These are phyloP conservation scores for Caenorhabditis angaria DNA, from an alignment of 2,888 invertebrate species.

Conservation along the genomic window DNA sequence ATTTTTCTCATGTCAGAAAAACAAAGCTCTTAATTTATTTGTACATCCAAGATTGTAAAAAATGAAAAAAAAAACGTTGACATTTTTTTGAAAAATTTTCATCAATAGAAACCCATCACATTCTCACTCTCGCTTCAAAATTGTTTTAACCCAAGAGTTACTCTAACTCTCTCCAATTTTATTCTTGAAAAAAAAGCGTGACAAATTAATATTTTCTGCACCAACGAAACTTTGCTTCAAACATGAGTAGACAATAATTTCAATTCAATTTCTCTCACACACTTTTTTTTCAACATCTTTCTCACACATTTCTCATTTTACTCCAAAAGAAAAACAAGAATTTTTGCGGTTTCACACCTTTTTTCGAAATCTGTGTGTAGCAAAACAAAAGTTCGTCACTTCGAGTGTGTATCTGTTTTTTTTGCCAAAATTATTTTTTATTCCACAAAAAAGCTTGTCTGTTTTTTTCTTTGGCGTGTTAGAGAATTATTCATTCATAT, in stretches of 20 bases:
- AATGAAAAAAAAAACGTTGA: too few relatives aligned
- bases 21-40: too few relatives aligned
- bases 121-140: too few relatives aligned
- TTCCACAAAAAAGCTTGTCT: not conserved
- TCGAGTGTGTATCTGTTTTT: not conserved
- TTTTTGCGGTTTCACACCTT: not conserved
- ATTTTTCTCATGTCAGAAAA: too few relatives aligned
- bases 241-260: slow-evolving; percentile 4
- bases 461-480: not conserved
- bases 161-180: too few relatives aligned
- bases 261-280: not conserved
- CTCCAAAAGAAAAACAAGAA: not conserved
- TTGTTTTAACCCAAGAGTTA: too few relatives aligned
- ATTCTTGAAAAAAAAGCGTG: too few relatives aligned
- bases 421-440: not conserved
- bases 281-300: not conserved
- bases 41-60: too few relatives aligned
- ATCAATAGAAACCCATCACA: too few relatives aligned
- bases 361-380: too few relatives aligned
- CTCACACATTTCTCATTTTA: not conserved
- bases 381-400: not conserved
- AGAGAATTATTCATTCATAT: not conserved
- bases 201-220: slow-evolving; percentile 2
- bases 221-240: not conserved
- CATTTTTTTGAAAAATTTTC: too few relatives aligned